These are phyloP conservation scores for Sciurus niger DNA, from an alignment of 2,113 vertebrate genomes.

Conservation along the genomic window DNA sequence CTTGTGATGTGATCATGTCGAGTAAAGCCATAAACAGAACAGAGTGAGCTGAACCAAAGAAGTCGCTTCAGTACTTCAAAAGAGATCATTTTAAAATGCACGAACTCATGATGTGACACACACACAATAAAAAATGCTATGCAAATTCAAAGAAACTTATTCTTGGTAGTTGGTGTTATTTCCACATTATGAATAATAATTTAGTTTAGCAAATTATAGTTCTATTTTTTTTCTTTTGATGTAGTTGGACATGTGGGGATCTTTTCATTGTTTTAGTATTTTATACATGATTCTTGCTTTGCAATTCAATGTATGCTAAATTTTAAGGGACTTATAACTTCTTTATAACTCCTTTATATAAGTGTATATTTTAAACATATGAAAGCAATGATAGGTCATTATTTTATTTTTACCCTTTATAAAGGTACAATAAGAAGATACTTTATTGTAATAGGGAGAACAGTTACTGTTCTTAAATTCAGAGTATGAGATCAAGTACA, in stretches of 20 bases:
- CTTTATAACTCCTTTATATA: too few relatives aligned
- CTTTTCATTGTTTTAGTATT: too few relatives aligned
- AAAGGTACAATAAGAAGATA: too few relatives aligned
- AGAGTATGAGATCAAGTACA: neutral
- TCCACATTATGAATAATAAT: too few relatives aligned
- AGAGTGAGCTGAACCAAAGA: neutral
- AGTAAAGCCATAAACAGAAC: neutral
- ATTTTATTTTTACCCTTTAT: neutral
- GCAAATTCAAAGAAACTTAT: slow-evolving; percentile 12
- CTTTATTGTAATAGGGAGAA: too few relatives aligned
- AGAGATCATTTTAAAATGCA: neutral
- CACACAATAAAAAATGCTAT: neutral
- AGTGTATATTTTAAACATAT: neutral
- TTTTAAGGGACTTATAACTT: too few relatives aligned
- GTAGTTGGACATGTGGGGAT: too few relatives aligned
- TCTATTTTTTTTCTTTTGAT: too few relatives aligned
- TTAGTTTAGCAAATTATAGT: too few relatives aligned
- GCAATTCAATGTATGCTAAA: too few relatives aligned
- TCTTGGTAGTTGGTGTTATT: neutral
- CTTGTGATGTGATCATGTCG: neutral
- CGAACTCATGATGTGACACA: neutral
- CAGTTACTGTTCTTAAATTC: too few relatives aligned
- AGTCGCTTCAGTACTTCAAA: neutral
- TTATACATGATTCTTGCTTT: too few relatives aligned
- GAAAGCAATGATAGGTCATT: neutral